phyloP scores from a whole-genome alignment of 1,140 invertebrate species.

The Battus philenor region DNA sequence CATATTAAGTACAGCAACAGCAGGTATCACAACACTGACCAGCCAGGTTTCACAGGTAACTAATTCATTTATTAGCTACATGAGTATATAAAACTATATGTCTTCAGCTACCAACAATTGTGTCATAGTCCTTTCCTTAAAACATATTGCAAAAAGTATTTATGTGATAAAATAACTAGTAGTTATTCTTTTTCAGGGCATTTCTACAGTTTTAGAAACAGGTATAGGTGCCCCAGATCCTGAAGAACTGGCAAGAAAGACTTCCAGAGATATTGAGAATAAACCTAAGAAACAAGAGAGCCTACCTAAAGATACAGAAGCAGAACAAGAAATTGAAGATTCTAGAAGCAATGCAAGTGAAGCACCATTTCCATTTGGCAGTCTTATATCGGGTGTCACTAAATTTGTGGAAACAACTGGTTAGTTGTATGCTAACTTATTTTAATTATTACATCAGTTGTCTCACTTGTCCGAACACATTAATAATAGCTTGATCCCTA shows the following conservation, averaged over 20 bases:
- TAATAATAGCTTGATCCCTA: no score
- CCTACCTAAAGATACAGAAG: slow-evolving; percentile 21
- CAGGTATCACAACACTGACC: slow-evolving; percentile 84
- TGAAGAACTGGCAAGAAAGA: slow-evolving; percentile 80
- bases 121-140: no score
- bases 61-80: slow-evolving; percentile 2
- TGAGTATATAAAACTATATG: no score
- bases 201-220: slow-evolving; percentile 83
- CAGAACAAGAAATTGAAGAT: slow-evolving; percentile 12
- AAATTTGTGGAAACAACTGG: slow-evolving; percentile 83
- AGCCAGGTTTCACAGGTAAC: slow-evolving; percentile 82
- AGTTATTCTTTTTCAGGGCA: slow-evolving; percentile 65
- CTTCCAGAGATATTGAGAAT: slow-evolving; percentile 29
- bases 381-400: slow-evolving; percentile 82
- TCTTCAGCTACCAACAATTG: no score
- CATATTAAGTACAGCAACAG: slow-evolving; percentile 83
- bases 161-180: no score
- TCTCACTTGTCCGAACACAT: no score
- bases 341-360: slow-evolving; percentile 20
- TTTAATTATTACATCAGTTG: no score
- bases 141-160: no score
- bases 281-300: slow-evolving; percentile 21
- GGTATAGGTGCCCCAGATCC: slow-evolving; percentile 86
- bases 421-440: slow-evolving; percentile 26
- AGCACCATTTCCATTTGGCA: slow-evolving; percentile 77